Percentiles rank a stretch among this genome's conserved stretches.
Conservation (phyloP, 2,888 invertebrate species). For the Athripsodes cinereus region DNA sequence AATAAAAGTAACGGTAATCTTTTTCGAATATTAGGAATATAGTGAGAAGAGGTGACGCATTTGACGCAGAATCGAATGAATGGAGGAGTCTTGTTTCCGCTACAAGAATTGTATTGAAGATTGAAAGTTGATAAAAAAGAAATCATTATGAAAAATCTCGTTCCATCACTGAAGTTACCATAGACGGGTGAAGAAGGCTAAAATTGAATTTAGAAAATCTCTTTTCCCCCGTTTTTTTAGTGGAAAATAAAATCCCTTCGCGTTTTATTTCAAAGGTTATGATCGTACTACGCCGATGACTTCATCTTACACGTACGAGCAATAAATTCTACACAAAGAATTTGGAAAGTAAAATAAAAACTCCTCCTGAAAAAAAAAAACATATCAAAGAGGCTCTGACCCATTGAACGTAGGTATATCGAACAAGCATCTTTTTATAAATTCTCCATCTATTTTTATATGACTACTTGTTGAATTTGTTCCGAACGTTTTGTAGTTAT, state of each 20-base stretch:
- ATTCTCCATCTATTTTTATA: not conserved
- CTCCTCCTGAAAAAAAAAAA: not conserved
- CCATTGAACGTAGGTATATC: not conserved
- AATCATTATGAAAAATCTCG: too few species aligned
- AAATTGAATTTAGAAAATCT: conserved; percentile 9
- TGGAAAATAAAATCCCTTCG: conserved; percentile 8
- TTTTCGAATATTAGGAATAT: too few species aligned
- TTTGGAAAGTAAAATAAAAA: not conserved
- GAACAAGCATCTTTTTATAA: not conserved
- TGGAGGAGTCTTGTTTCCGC: too few species aligned
- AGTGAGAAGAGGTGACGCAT: too few species aligned
- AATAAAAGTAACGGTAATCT: too few species aligned
- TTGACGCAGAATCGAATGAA: too few species aligned
- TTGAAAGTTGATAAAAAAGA: too few species aligned
- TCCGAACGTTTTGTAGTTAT: too few species aligned
- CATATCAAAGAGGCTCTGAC: not conserved
- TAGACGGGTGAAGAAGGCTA: not conserved
- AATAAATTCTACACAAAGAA: not conserved
- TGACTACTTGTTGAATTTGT: not conserved
- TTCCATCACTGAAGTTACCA: too few species aligned
- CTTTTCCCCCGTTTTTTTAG: conserved; percentile 2
- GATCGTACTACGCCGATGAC: conserved; percentile 8
- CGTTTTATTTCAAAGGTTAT: conserved; percentile 9
- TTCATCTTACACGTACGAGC: conserved; percentile 11
- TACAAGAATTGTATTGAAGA: too few species aligned